Base-by-base conservation (phyloP, 1,140 invertebrate species). In the Pectinophora gossypiella region DNA sequence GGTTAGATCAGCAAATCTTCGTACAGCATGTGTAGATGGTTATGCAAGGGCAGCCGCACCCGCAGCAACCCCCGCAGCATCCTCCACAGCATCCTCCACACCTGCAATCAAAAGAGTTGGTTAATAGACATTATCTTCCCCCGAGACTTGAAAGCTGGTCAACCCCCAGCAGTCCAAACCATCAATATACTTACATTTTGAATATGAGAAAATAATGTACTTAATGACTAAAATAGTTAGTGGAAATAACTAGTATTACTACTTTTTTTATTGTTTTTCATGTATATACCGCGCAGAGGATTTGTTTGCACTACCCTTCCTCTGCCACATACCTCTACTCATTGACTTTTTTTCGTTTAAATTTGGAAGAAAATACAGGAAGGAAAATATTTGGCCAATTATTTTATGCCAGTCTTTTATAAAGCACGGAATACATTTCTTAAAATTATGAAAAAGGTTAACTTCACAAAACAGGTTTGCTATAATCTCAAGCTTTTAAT, bases 21-120 rank as follows among this genome's bases (percentile, higher is more conserved):
- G 81, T 85, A 57, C 76, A 85, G 55, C 81, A 85, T 15, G 76
- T 82, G 64, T 82, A 82, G 47, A 85, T 85, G 9, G 78, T 82
- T 35, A 82, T 82, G 56, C 60, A 65, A 0, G 76, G 76, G 42
- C 75, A 82, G 61, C 80, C 78, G 9, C 60, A 59, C 3, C 70
- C 72, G 61, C 75, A 63, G 50, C 61, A 51, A 18, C 67, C 64
- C n/a, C 74, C 66, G 48, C 72, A 71, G 32, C 61, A 48, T 12
- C 35, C 56, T 19, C 61, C 68, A 38, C 62, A 65, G 35, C 61
- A 55, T 36, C 55, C 75, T 58, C 75, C 61, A 59, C 62, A 76
- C 70, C 77, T 78, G 55, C 5, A 53, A 23, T 4, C 12, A 46
- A 13, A 13, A 6, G 22, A 10, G 3, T 38, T 38, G n/a, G 35